Evolutionary conservation across 2,113 vertebrate genomes (phyloP).

Genomic region (Epinephelus lanceolatus): DNA sequence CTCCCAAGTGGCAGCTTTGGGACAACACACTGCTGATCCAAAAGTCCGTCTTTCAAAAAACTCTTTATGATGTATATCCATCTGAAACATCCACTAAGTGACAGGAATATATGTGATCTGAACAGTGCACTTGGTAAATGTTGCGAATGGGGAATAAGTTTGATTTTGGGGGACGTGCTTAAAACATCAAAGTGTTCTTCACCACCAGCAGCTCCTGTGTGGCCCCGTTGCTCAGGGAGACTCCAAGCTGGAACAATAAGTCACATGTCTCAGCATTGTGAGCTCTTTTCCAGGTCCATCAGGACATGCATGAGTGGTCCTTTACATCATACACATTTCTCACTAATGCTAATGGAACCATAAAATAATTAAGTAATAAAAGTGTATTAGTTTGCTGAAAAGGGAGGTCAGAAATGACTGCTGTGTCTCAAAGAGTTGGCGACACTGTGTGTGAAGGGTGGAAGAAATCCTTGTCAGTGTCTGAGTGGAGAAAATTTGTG

Average conservation of each 20-base stretch:
- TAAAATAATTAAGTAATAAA: conserved; percentile 61
- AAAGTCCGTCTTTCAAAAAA: not conserved
- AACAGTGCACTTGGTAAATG: not conserved
- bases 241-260: conserved; percentile 47
- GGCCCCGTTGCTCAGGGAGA: conserved; percentile 69
- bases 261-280: conserved; percentile 48
- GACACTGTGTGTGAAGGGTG: not conserved
- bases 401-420: not conserved
- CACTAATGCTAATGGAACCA: conserved; percentile 3
- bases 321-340: conserved; percentile 46
- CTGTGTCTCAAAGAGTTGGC: not conserved
- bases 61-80: not conserved
- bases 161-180: not conserved
- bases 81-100: no score
- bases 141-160: not conserved
- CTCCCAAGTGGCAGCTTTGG: conserved; percentile 63
- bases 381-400: not conserved
- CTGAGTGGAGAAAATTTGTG: not conserved
- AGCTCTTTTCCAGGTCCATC: conserved; percentile 19
- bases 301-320: conserved; percentile 40
- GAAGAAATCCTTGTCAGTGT: not conserved
- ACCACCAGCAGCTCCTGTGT: conserved; percentile 47
- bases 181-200: not conserved
- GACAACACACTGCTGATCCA: conserved; percentile 15
- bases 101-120: not conserved